Base-by-base conservation (phyloP, 2,888 invertebrate genomes). In the Helleia helle region DNA sequence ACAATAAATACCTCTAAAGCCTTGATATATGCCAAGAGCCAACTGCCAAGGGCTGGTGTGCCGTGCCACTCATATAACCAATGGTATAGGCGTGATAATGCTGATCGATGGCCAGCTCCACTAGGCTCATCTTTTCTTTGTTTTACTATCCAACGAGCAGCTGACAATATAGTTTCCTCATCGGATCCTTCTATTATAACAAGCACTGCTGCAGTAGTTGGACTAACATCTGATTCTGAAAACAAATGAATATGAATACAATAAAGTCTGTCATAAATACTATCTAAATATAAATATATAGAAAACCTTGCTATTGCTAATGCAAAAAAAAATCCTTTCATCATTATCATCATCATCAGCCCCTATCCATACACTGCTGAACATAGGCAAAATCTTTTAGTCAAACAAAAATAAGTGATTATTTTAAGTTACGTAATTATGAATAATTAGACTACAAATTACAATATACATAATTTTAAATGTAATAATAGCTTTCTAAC, bases 21-120 rank as follows among this genome's bases (percentile, higher is more conserved):
- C 50, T 84, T 86, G 55, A 93, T 87, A 49, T 91, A 89, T 2
- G 89, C 87, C 55, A 90, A 71, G 1, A 92, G 87, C 87, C 93
- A 90, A 6, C 87, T 79, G 15, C 89, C 88, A 0, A 93, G 73
- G 31, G 88, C 87, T 2, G 89, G 86, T 0, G 89, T 89, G 45
- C 86, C 86, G 14, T 87, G 87, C 85, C 90, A 90, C 40, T 85
- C 80, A 1, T 86, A 79, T 41, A 91, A 65, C 92, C 93, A 93
- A n/a, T 73, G 74, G 56, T 91, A 92, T 1, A 93, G 72, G 34
- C 89, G 86, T 12, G 84, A 80, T 2, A 93, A 73, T 0, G 91
- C 89, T 36, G 87, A 86, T 11, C 87, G 84, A 5, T 92, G 76
- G 24, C 87, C 87, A 1, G 80, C 76, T 7, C 87, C 87, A 0